Evolutionary conservation across 2,888 invertebrate genomes (phyloP), one percentile per base, ranked within the genome.

Genomic region (Lasioglossum villosulum): DNA sequence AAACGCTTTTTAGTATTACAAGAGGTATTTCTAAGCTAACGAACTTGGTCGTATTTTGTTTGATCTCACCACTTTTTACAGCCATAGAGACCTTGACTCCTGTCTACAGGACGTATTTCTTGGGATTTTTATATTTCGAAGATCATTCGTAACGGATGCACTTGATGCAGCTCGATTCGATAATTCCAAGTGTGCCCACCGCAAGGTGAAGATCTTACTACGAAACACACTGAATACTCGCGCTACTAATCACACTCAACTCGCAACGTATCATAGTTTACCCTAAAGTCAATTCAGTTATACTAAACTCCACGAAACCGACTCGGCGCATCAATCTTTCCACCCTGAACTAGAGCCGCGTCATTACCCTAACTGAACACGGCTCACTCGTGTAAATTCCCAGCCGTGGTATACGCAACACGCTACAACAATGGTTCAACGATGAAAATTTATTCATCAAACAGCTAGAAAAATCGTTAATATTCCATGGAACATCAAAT

Each of bases 311-410:
- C 63, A 34, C 16, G 30, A 66, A 66, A 30, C 66, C 66, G 34
- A 66, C 66, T 19, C 30, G 66, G 19, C 66, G 66, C 66, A 66
- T 66, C 66, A 66, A 34, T 66, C 66, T 66, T 39, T 37, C 68
- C 68, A 37, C 68, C 37, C 19, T 23, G 68, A 23, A 68, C 68
- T n/a, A 4, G 37, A 68, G 68, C 23, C 37, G 4, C 19, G 37
- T 37, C 37, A 34, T 37, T 68, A 68, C 34, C 19, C n/a, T 23
- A 37, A 68, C 37, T 23, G 34, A 68, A 34, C 68, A 23, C 23
- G 37, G 34, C 34, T n/a, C 34, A n/a, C 23, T n/a, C 23, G 68
- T 68, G 68, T 68, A 68, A 34, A 34, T 68, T 68, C 37, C n/a
- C 4, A 23, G 37, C 19, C 16, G 16, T 16, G 34, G 34, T 16